phyloP scores from a whole-genome alignment of 1,140 invertebrate species.

The Papilio dardanus region DNA sequence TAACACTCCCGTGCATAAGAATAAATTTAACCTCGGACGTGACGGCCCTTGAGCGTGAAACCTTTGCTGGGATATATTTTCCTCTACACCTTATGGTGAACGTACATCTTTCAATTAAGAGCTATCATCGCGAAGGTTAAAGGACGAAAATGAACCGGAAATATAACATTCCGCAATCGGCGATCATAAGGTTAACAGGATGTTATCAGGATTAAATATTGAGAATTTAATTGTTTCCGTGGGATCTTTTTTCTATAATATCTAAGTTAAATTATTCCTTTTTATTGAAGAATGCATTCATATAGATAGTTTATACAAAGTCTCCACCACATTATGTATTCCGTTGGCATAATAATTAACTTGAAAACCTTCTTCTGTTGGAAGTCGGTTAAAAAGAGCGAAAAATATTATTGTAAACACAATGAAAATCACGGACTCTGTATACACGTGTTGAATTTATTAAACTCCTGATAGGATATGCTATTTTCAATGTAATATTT shows the following conservation, averaged over 20 bases:
- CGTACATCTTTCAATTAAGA: not conserved
- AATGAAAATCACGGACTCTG: not conserved
- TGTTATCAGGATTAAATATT: not conserved
- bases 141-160: not conserved
- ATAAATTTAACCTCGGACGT: slow-evolving; percentile 61
- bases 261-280: not conserved
- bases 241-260: not conserved
- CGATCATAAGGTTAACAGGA: not conserved
- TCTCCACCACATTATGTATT: too few relatives aligned
- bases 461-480: not conserved
- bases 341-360: too few relatives aligned
- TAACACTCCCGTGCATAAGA: slow-evolving; percentile 47
- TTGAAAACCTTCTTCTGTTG: too few relatives aligned
- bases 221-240: not conserved
- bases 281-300: too few relatives aligned
- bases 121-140: not conserved
- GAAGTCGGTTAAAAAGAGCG: not conserved
- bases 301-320: too few relatives aligned
- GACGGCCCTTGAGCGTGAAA: slow-evolving; percentile 61
- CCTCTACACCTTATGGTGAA: slow-evolving; percentile 43
- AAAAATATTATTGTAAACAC: not conserved
- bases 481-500: not conserved
- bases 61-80: slow-evolving; percentile 54
- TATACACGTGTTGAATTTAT: not conserved
- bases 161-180: not conserved